Evolutionary conservation across 2,797 vertebrate species (phyloP).

Genomic region (Hyperoplus immaculatus): DNA sequence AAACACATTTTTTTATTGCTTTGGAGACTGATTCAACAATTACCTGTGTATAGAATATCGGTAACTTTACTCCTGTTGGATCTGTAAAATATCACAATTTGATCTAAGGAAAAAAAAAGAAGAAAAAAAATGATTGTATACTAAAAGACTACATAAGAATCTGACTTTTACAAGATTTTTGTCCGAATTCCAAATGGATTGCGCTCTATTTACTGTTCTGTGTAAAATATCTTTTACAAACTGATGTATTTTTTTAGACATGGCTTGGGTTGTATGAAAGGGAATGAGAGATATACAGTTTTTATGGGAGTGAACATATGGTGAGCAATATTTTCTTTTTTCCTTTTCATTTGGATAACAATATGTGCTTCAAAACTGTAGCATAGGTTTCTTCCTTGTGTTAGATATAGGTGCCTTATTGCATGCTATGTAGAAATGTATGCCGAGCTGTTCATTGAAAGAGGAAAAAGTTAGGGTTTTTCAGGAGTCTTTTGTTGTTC

Average conservation of each 20-base stretch:
- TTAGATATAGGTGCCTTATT: conserved; percentile 93
- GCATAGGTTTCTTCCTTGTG: conserved; percentile 90
- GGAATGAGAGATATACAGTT: conserved; percentile 83
- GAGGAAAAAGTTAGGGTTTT: conserved; percentile 75
- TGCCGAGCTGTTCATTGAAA: conserved; percentile 85
- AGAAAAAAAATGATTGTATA: conserved; percentile 71
- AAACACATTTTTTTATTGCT: conserved; percentile 71
- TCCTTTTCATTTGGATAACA: conserved; percentile 78
- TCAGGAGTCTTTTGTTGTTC: conserved; percentile 83
- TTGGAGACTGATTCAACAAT: conserved; percentile 72
- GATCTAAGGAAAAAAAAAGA: conserved; percentile 56
- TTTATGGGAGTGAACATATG: conserved; percentile 86
- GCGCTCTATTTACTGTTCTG: conserved; percentile 85
- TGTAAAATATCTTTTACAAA: conserved; percentile 89
- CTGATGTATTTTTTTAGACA: conserved; percentile 90
- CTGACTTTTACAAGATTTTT: conserved; percentile 77
- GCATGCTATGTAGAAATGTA: conserved; percentile 90
- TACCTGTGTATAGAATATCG: conserved; percentile 80
- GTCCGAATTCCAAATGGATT: conserved; percentile 77
- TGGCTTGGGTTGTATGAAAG: conserved; percentile 87
- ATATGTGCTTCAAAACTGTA: conserved; percentile 86
- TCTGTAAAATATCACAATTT: conserved; percentile 75
- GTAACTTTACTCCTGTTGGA: conserved; percentile 75
- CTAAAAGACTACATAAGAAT: conserved; percentile 73
- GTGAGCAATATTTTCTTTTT: conserved; percentile 82